A percentile compares a stretch with the other conserved stretches of the same genome.
phyloP scores from a whole-genome alignment of 2,888 invertebrate genomes.

The Mechanitis messenoides region DNA sequence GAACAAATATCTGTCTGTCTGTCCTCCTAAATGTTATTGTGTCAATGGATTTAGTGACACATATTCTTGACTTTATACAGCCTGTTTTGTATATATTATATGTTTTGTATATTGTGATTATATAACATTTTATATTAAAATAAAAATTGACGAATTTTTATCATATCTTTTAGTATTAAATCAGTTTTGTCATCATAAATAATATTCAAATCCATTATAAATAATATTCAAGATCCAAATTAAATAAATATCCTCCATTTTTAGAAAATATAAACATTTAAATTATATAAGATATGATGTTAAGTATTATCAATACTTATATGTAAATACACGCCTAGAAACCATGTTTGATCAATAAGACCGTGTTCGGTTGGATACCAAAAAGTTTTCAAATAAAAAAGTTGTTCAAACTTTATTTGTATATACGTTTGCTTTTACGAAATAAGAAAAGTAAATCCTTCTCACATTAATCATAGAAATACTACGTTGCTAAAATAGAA shows the following conservation, averaged over 20 bases:
- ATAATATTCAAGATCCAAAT: too few species aligned
- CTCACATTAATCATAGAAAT: not conserved
- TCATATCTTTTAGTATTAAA: too few species aligned
- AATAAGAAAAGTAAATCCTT: not conserved
- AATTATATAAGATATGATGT: not conserved
- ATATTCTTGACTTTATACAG: not conserved
- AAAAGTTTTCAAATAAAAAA: conserved; percentile 35
- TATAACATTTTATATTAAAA: too few species aligned
- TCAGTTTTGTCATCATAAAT: too few species aligned
- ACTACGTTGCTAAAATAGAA: not conserved
- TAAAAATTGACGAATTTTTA: too few species aligned
- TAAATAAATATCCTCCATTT: too few species aligned
- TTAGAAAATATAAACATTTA: too few species aligned
- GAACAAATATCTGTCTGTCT: conserved; percentile 19
- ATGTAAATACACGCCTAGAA: conserved; percentile 10
- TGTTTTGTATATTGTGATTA: too few species aligned
- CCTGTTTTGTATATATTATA: too few species aligned
- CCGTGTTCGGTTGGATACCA: conserved; percentile 19
- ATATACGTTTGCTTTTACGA: conserved; percentile 20
- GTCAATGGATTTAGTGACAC: not conserved
- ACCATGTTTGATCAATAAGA: conserved; percentile 29
- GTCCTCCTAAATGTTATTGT: conserved; percentile 8
- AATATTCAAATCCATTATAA: too few species aligned
- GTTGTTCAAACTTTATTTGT: conserved; percentile 26
- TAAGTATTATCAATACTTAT: conserved; percentile 7